Percentiles rank a stretch among this genome's conserved stretches.
Conservation (phyloP, 2,797 vertebrate genomes). For the Heterohyrax brucei region DNA sequence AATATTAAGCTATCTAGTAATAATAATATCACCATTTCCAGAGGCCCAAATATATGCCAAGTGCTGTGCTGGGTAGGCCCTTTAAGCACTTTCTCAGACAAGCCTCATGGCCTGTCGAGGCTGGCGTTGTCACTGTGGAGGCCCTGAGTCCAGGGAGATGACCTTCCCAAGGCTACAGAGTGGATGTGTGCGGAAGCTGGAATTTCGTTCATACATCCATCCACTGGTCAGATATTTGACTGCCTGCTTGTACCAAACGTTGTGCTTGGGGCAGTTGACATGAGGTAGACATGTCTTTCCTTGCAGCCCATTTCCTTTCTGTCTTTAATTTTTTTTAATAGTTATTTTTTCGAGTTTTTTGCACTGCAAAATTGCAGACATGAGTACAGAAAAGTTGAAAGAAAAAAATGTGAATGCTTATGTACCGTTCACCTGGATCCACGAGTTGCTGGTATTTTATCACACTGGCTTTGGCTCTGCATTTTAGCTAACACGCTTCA, state of each 20-base stretch:
- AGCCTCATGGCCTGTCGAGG: accelerated
- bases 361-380: background rate
- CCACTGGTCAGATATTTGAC: background rate
- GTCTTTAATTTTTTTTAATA: background rate
- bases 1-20: background rate
- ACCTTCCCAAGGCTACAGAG: background rate
- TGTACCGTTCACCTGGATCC: background rate
- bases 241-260: background rate
- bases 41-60: background rate
- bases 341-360: background rate
- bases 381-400: background rate
- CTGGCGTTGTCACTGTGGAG: background rate
- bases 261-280: background rate
- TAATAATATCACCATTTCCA: background rate
- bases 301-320: background rate
- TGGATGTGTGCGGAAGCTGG: background rate
- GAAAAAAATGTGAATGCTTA: background rate
- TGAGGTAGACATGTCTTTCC: background rate
- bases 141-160: too few relatives aligned
- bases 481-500: background rate
- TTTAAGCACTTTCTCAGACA: accelerated
- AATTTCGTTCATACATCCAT: accelerated
- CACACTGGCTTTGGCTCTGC: background rate
- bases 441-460: background rate
- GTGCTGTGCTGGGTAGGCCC: background rate